Percentiles rank a stretch among this genome's conserved stretches.
phyloP scores from a whole-genome alignment of 2,113 vertebrate species.

The Synchiropus splendidus region DNA sequence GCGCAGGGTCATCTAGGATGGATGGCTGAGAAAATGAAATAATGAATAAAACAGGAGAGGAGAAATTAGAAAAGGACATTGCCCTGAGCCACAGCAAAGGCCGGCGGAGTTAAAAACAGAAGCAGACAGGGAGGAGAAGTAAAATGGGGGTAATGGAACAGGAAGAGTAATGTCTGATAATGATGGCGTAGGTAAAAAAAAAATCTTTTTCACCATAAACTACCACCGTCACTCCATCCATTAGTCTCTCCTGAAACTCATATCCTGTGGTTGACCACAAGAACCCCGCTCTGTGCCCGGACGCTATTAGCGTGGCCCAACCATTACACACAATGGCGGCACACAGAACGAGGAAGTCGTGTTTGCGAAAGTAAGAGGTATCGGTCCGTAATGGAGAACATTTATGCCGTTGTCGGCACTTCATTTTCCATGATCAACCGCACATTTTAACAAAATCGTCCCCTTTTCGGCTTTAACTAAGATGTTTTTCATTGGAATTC shows the following conservation, averaged over 20 bases:
- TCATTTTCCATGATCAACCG: constrained; percentile 10
- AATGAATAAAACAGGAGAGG: constrained; percentile 59
- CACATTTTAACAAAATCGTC: constrained; percentile 1
- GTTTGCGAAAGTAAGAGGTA: constrained; percentile 5
- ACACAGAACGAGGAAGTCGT: constrained; percentile 19
- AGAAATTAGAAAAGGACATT: constrained; percentile 46
- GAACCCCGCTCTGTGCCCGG: constrained; percentile 11
- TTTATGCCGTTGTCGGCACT: constrained; percentile 12
- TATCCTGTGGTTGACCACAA: constrained; percentile 45
- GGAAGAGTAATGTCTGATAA: constrained; percentile 12
- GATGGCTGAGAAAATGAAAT: constrained; percentile 50
- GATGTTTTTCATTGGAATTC: no score
- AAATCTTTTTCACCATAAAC: constrained; percentile 23
- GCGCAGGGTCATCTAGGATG: constrained; percentile 25
- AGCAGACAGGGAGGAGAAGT: constrained; percentile 8
- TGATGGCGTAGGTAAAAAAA: constrained; percentile 12
- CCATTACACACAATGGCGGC: constrained; percentile 25
- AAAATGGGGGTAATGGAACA: constrained; percentile 11
- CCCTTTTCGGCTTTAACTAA: no score
- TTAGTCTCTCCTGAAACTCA: constrained; percentile 33
- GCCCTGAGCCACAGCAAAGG: constrained; percentile 23
- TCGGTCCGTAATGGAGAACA: constrained; percentile 27
- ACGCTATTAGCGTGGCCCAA: constrained; percentile 32
- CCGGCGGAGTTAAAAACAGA: constrained; percentile 5
- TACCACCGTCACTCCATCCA: constrained; percentile 37